phyloP scores from a whole-genome alignment of 2,888 invertebrate species.

The Brassicogethes aeneus region DNA sequence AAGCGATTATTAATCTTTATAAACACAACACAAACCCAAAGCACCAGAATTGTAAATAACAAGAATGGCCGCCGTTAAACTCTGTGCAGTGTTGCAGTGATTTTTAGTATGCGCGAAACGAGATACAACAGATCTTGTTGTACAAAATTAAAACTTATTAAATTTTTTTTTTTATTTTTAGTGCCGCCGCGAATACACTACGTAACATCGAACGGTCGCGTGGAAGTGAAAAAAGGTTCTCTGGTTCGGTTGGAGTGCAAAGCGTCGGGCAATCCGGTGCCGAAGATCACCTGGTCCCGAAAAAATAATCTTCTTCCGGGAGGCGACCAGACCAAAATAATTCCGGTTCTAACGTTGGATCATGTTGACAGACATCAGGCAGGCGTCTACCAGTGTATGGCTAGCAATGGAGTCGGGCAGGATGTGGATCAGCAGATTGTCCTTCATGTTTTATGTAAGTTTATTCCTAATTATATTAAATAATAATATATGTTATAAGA shows the following conservation, averaged over 20 bases:
- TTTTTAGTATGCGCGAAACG: too few relatives aligned
- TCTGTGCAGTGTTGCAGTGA: too few relatives aligned
- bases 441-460: constrained; percentile 57
- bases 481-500: too few relatives aligned
- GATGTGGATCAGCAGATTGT: constrained; percentile 52
- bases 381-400: constrained; percentile 54
- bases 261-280: constrained; percentile 45
- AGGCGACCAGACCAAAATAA: constrained; percentile 53
- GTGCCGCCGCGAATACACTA: constrained; percentile 57
- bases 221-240: constrained; percentile 51
- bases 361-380: constrained; percentile 55
- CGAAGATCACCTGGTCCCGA: constrained; percentile 46
- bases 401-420: constrained; percentile 54
- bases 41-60: too few relatives aligned
- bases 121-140: background rate
- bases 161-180: constrained; percentile 40
- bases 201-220: constrained; percentile 52
- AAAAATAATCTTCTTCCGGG: constrained; percentile 46
- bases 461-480: too few relatives aligned
- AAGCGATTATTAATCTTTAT: too few relatives aligned
- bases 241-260: constrained; percentile 44
- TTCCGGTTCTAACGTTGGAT: constrained; percentile 50
- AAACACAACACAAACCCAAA: too few relatives aligned
- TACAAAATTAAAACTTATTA: background rate
- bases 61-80: too few relatives aligned